Base-by-base conservation (phyloP, 2,113 vertebrate genomes). In the Phrynosoma blainvillii region DNA sequence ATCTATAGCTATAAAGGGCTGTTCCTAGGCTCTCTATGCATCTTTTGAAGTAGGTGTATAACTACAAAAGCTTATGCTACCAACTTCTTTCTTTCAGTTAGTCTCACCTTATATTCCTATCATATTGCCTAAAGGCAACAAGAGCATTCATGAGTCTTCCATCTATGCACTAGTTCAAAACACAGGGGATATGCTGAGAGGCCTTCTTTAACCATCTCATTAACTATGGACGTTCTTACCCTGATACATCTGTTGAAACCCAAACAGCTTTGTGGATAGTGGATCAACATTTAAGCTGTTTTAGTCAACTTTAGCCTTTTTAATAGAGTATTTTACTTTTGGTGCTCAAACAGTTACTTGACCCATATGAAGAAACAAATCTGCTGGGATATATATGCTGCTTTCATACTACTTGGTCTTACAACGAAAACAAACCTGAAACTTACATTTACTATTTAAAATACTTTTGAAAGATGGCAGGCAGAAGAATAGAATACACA, bases 401-500 rank as follows among this genome's bases (percentile, higher is more conserved):
- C 23, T 68, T 27, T 68, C 66, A 68, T 68, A 10, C n/a, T 40
- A 36, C 14, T n/a, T 23, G n/a, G 62, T 32, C 68, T 11, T 27
- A 23, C 20, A 7, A 18, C 30, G 32, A 32, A 79, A n/a, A 70
- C 18, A 62, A 78, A 56, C 70, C 54, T 4, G 7, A 27, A 56
- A 21, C 52, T 30, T 47, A 70, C 54, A 40, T 7, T 62, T 36
- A 36, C 36, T 36, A 18, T 56, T 65, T 52, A 42, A 62, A 66
- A 82, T 18, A 66, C 5, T 11, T 0, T 23, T 52, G 42, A 62
- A 52, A 2, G 73, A 68, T 36, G 21, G 62, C 42, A 79, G 66
- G 42, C 70, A 1, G 65, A 79, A 86, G 80, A 81, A 36, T 21
- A 82, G 18, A 85, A 10, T 11, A 27, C 47, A 68, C 47, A 97